phyloP scores from a whole-genome alignment of 2,888 invertebrate species.

The Acleris emargana region DNA sequence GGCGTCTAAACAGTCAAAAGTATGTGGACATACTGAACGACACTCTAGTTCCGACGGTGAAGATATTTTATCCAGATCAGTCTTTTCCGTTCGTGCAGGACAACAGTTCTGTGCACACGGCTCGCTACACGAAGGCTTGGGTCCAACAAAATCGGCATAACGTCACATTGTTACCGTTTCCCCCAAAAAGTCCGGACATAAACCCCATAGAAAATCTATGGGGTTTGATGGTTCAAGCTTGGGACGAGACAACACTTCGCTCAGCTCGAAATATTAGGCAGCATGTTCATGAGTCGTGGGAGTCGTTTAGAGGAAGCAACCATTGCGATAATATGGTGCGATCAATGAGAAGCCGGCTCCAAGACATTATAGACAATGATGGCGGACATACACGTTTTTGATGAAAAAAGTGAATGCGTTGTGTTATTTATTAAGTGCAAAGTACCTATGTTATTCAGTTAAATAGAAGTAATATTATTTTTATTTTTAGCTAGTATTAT shows the following conservation, averaged over 20 bases:
- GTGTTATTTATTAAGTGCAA: too few relatives aligned
- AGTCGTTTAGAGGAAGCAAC: too few relatives aligned
- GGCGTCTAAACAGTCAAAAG: slow-evolving; percentile 2
- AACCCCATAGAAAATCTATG: slow-evolving; percentile 13
- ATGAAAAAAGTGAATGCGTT: too few relatives aligned
- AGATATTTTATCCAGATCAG: slow-evolving; percentile 2
- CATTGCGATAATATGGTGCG: too few relatives aligned
- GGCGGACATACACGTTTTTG: too few relatives aligned
- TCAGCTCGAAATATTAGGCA: too few relatives aligned
- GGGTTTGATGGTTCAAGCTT: slow-evolving; percentile 6
- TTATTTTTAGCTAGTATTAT: too few relatives aligned
- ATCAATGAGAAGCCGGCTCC: too few relatives aligned
- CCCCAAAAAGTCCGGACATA: slow-evolving; percentile 5
- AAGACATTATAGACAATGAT: too few relatives aligned
- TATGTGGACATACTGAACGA: slow-evolving; percentile 7
- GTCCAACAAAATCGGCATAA: background rate
- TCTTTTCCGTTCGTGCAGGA: slow-evolving; percentile 3
- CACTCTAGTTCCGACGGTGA: slow-evolving; percentile 2
- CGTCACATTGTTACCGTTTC: background rate
- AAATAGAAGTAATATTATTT: too few relatives aligned
- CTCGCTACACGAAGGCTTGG: slow-evolving; percentile 6
- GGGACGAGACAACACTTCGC: background rate
- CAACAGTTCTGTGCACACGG: background rate
- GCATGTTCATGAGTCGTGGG: too few relatives aligned
- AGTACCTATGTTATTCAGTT: too few relatives aligned